Evolutionary conservation across 2,113 vertebrate genomes (phyloP).

Genomic region (Psilopsiagon aymara): DNA sequence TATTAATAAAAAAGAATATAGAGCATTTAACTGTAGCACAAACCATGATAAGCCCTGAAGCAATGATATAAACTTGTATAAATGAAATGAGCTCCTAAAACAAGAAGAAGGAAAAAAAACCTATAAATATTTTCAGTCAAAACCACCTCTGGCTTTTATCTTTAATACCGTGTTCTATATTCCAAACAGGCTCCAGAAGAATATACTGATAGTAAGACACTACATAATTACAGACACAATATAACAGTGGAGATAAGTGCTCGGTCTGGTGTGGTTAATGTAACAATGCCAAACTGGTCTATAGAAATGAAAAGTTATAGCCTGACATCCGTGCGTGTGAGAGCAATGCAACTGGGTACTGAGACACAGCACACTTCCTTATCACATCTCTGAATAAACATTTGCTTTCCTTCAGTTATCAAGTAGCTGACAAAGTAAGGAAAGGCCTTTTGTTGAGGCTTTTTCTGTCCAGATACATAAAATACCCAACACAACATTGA

Average conservation of each 20-base stretch:
- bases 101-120: neutral
- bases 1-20: neutral
- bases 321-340: neutral
- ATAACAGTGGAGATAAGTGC: neutral
- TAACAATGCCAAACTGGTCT: neutral
- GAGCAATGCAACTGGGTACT: neutral
- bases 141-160: neutral
- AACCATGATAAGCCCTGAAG: neutral
- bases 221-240: neutral
- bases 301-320: neutral
- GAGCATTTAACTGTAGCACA: neutral
- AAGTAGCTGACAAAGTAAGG: neutral
- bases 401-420: neutral
- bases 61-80: neutral
- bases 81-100: neutral
- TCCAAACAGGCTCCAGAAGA: neutral
- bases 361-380: neutral
- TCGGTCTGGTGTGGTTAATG: neutral
- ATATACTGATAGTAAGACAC: neutral
- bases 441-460: neutral
- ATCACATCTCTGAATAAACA: neutral
- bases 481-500: neutral
- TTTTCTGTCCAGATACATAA: accelerated
- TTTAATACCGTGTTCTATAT: neutral
- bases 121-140: neutral